These are phyloP conservation scores for Peribatodes rhomboidaria DNA, from an alignment of 2,888 invertebrate genomes.

Conservation along the genomic window DNA sequence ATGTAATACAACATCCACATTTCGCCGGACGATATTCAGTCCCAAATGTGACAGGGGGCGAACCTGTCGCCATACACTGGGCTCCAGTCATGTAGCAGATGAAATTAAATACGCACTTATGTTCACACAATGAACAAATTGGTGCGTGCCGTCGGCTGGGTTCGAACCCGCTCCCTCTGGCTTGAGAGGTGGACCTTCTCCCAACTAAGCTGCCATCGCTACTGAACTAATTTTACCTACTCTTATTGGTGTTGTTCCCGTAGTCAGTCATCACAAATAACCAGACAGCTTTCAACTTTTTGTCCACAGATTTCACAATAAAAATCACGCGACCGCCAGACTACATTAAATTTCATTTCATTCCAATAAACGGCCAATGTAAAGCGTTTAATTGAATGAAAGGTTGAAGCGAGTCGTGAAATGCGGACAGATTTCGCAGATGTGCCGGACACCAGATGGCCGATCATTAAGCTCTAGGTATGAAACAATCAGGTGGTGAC, in stretches of 20 bases:
- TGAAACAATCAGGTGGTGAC: constrained; percentile 24
- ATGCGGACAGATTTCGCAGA: constrained; percentile 39
- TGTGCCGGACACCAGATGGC: constrained; percentile 33
- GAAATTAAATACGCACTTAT: too few relatives aligned
- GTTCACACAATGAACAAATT: too few relatives aligned
- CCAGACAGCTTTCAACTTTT: neutral
- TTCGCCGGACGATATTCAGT: too few relatives aligned
- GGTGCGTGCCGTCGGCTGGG: too few relatives aligned
- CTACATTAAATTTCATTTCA: constrained; percentile 32
- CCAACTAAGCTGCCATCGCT: too few relatives aligned
- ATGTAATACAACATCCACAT: too few relatives aligned
- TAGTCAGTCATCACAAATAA: neutral
- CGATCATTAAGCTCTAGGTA: constrained; percentile 14
- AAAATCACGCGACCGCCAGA: constrained; percentile 19
- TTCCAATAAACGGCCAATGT: constrained; percentile 39
- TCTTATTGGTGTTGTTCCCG: neutral
- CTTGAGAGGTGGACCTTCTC: too few relatives aligned
- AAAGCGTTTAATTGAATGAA: constrained; percentile 44
- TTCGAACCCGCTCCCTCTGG: too few relatives aligned
- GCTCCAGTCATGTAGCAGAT: too few relatives aligned
- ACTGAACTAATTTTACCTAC: too few relatives aligned
- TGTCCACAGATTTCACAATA: neutral
- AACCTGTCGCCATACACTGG: too few relatives aligned
- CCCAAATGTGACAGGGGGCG: too few relatives aligned
- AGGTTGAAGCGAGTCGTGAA: constrained; percentile 42